phyloP scores from a whole-genome alignment of 1,140 invertebrate genomes.

The Monomorium pharaonis region DNA sequence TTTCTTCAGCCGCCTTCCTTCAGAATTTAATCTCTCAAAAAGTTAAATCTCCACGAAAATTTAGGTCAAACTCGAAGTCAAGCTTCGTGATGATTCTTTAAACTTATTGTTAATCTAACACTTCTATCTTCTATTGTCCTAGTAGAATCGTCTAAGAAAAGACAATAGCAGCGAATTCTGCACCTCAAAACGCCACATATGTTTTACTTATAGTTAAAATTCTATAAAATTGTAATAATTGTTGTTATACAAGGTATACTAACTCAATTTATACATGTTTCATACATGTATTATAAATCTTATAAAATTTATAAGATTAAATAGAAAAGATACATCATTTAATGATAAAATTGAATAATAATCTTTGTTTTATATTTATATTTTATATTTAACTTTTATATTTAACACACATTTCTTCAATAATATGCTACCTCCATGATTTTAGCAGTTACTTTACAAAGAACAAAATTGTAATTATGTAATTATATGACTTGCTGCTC shows the following conservation, averaged over 20 bases:
- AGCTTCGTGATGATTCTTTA: background rate
- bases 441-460: no score
- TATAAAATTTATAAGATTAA: background rate
- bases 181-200: background rate
- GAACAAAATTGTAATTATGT: background rate
- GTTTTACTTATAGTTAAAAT: background rate
- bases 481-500: background rate
- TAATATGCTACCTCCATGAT: background rate
- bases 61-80: constrained; percentile 16
- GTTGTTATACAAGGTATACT: no score
- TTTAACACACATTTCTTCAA: background rate
- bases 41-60: constrained; percentile 19
- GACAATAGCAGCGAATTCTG: background rate
- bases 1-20: background rate
- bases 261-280: no score
- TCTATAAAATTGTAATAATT: background rate
- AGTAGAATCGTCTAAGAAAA: background rate
- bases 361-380: no score
- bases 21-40: no score
- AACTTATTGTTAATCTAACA: background rate
- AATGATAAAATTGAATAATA: background rate
- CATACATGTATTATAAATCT: no score
- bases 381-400: background rate
- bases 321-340: background rate
- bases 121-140: background rate